Percentiles rank a stretch among this genome's conserved stretches.
Evolutionary conservation across 2,113 vertebrate genomes (phyloP).

Genomic region (Orthonyx spaldingii): DNA sequence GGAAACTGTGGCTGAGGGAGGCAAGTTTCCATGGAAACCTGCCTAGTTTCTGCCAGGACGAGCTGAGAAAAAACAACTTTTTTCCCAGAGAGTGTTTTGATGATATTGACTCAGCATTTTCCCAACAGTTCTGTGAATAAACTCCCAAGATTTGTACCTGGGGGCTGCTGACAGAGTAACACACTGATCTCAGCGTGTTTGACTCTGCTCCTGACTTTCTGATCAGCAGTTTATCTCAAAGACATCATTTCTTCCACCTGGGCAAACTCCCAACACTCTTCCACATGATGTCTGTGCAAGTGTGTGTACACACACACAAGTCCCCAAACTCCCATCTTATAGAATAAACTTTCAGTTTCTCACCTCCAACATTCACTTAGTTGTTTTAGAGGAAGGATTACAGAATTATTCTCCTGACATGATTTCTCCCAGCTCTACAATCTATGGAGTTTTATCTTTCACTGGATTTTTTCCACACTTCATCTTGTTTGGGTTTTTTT

Average conservation of each 20-base stretch:
- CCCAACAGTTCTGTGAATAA: not conserved
- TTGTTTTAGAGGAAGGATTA: not conserved
- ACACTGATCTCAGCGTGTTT: not conserved
- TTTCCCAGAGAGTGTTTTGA: not conserved
- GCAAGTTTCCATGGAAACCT: conserved; percentile 24
- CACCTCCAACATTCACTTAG: not conserved
- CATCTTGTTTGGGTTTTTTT: not conserved
- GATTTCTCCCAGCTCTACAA: not conserved
- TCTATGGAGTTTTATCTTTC: not conserved
- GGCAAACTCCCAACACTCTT: not conserved
- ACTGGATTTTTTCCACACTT: not conserved
- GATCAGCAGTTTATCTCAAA: not conserved
- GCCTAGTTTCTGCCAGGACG: not conserved
- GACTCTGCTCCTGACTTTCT: not conserved
- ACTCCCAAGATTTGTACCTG: not conserved
- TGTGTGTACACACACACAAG: no score
- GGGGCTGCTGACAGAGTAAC: not conserved
- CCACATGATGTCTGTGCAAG: not conserved
- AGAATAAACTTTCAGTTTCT: not conserved
- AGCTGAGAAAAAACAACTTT: not conserved
- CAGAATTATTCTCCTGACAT: not conserved
- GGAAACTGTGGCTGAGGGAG: not conserved
- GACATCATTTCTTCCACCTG: not conserved
- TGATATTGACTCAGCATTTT: conserved; percentile 12
- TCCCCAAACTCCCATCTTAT: not conserved